Conservation (phyloP, 2,797 vertebrate species). For the Spea hammondii region DNA sequence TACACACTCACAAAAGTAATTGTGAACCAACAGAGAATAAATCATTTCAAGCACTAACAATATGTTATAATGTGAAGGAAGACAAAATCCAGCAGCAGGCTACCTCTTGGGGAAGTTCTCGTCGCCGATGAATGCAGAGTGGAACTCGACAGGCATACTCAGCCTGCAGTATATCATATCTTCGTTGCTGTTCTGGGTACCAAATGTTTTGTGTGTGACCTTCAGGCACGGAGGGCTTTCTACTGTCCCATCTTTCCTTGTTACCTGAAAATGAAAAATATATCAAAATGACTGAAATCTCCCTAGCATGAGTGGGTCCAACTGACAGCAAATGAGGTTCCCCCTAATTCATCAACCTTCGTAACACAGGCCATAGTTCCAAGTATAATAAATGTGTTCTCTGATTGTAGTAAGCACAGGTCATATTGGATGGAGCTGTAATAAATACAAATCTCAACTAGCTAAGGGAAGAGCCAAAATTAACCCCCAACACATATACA, state of each 20-base stretch:
- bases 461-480: no score
- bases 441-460: no score
- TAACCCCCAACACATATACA: no score
- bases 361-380: no score
- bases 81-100: conserved; percentile 19
- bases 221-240: conserved; percentile 93
- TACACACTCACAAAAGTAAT: no score
- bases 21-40: no score
- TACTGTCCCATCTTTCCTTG: conserved; percentile 89
- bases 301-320: no score
- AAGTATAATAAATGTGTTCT: neutral
- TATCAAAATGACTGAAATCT: neutral
- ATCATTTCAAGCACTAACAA: no score
- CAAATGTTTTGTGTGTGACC: conserved; percentile 93
- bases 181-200: conserved; percentile 89
- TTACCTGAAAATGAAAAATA: conserved; percentile 71
- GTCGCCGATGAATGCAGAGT: conserved; percentile 77
- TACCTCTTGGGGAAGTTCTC: conserved; percentile 88
- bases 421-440: no score
- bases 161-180: conserved; percentile 93
- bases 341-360: no score
- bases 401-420: neutral
- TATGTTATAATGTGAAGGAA: no score
- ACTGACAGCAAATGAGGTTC: no score
- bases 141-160: conserved; percentile 94